Evolutionary conservation across 2,888 invertebrate genomes (phyloP), one percentile per base, ranked within the genome.

Genomic region (Heliconius ismenius): DNA sequence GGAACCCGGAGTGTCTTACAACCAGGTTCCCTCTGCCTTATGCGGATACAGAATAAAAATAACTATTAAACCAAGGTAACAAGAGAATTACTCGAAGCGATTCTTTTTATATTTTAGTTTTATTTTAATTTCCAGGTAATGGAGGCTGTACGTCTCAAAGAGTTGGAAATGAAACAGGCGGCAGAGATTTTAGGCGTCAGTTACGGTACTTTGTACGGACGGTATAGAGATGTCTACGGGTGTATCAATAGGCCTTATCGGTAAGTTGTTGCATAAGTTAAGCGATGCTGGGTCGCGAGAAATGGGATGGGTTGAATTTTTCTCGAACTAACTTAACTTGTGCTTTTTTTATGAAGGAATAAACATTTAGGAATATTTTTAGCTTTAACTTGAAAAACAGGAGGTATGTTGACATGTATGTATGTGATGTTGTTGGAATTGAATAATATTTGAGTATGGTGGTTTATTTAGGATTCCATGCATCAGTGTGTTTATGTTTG

Each of bases 161-260:
- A 98, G 93, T 90, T 98, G 86, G 98, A 98, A 92, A 98, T 98
- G 98, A 98, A 98, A 91, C 97, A 97, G 82, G 98, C 98, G 4
- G 98, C 98, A 3, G 98, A 98, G 89, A 95, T 98, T 77, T 93
- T 98, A 69, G 98, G 98, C 2, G 98, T 98, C 0, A 98, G 98
- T 69, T 98, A 98, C 92, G 98, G 98, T 9, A 98, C 98, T 0
- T 95, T 98, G 11, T 98, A 98, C 88, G 98, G 98, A 3, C 94
- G 98, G 84, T 98, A 98, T 88, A 94, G 98, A 9, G 98, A 98
- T 90, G 98, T 97, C 24, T 98, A 97, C 87, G 98, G 98, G 28
- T 98, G 98, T 87, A 95, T 98, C 79, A 98, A 98, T 90, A 96
- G 98, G 89, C 97, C 98, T 0, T 98, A 98, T 87, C 96, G 97